Base-by-base conservation (phyloP, 2,113 vertebrate genomes). In the Ancistrus triradiatus region DNA sequence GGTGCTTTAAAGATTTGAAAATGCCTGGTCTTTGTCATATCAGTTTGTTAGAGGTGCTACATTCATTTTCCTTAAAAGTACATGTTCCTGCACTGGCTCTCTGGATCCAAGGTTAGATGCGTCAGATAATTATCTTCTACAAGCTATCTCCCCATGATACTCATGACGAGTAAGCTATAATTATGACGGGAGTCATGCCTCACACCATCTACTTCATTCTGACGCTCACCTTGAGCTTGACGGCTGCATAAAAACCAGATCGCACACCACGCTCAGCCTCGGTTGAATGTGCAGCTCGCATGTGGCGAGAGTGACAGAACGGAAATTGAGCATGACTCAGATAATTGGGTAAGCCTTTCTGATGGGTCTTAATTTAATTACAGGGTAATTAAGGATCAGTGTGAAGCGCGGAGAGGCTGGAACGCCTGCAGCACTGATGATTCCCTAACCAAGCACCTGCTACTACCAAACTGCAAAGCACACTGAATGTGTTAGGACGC, bases 361-460 rank as follows among this genome's bases (percentile, higher is more conserved):
- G 53, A 63, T 43, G 35, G 25, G 59, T 56, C 14, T 48, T 74
- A 70, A 74, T 74, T 74, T 70, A 74, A 74, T 74, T 70, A 68
- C 33, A 48, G 63, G 43, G 42, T 66, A 59, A 71, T 68, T 75
- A 71, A 71, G 53, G 56, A 75, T 71, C 50, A 43, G 53, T 37
- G 10, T 55, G 59, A 63, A 62, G 31, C 46, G 37, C 33, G 38
- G 2, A 28, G 68, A 63, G 47, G 28, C 24, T 53, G 27, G 35
- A 42, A 50, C 47, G 14, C 28, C 47, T 49, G 15, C 47, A 48
- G 65, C 50, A 62, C 24, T 52, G 59, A 67, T 46, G 59, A 24
- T 42, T 51, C 17, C 38, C n/a, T 14, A 52, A 40, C 59, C 19
- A 46, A 48, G 52, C 58, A 57, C 5, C 1, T 5, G 14, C 38